Conservation (phyloP, 2,113 vertebrate species). For the Scatophagus argus region DNA sequence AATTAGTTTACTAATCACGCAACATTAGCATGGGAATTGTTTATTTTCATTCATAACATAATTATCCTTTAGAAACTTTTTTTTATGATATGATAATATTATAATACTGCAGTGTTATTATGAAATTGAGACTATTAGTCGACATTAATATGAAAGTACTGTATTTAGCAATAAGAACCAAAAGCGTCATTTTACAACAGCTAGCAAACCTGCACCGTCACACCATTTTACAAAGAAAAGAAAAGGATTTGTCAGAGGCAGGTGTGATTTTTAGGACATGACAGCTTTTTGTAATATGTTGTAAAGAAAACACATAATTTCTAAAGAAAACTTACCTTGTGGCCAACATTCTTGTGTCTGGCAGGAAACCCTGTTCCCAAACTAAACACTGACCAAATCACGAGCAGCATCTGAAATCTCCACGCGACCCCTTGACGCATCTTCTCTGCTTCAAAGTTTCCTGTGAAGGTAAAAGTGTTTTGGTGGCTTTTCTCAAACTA, state of each 20-base stretch:
- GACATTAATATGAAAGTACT: neutral
- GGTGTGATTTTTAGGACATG: conserved; percentile 18
- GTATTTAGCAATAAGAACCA: neutral
- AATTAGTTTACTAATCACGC: neutral
- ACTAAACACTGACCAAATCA: conserved; percentile 76
- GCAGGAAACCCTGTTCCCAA: conserved; percentile 83
- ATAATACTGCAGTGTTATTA: neutral
- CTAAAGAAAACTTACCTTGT: conserved; percentile 79
- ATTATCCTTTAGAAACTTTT: neutral
- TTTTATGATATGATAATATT: neutral
- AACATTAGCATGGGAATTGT: neutral
- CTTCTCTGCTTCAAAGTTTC: conserved; percentile 55
- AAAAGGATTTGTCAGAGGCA: neutral
- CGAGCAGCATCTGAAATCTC: conserved; percentile 76
- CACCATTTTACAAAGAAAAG: neutral
- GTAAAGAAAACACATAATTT: rapidly evolving
- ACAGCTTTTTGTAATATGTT: neutral
- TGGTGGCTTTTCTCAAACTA: neutral
- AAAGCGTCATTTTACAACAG: neutral
- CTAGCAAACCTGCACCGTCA: neutral
- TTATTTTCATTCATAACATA: neutral
- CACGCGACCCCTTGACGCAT: conserved; percentile 80
- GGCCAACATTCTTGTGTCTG: conserved; percentile 73
- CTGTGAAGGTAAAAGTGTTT: conserved; percentile 4
- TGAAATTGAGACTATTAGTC: neutral